Conservation (phyloP, 2,113 vertebrate genomes). For the Cricetomys ansorgei region DNA sequence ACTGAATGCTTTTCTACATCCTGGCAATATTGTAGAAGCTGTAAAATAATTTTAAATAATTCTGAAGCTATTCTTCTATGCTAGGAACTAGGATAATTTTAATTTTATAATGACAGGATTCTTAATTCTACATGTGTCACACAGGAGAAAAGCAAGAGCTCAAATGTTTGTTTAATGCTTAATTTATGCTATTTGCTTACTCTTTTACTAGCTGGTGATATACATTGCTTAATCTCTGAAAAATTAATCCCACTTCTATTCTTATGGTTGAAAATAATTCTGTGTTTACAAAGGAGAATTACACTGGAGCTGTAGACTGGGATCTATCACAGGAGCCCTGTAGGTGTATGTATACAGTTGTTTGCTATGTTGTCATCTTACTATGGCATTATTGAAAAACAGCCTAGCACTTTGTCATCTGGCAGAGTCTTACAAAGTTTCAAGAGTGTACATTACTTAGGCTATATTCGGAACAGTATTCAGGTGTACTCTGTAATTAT, state of each 20-base stretch:
- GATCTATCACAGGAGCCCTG: not conserved
- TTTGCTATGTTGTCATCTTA: not conserved
- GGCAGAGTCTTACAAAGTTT: not conserved
- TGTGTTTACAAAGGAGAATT: not conserved
- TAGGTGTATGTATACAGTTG: not conserved
- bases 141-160: not conserved
- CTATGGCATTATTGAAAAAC: not conserved
- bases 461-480: not conserved
- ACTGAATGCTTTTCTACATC: not conserved
- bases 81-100: not conserved
- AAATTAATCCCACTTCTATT: not conserved
- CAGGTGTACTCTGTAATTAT: not conserved
- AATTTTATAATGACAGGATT: not conserved
- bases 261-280: not conserved
- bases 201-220: not conserved
- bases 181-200: not conserved
- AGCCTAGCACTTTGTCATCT: not conserved
- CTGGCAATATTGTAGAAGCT: not conserved
- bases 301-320: rapidly evolving
- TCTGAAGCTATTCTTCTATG: not conserved
- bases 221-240: not conserved
- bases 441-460: not conserved
- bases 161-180: not conserved
- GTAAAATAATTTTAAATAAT: not conserved
- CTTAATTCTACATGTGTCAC: not conserved